A percentile compares a stretch with the other conserved stretches of the same genome.
These are phyloP conservation scores for Ditula angustiorana DNA, from an alignment of 2,888 invertebrate genomes.

Conservation along the genomic window DNA sequence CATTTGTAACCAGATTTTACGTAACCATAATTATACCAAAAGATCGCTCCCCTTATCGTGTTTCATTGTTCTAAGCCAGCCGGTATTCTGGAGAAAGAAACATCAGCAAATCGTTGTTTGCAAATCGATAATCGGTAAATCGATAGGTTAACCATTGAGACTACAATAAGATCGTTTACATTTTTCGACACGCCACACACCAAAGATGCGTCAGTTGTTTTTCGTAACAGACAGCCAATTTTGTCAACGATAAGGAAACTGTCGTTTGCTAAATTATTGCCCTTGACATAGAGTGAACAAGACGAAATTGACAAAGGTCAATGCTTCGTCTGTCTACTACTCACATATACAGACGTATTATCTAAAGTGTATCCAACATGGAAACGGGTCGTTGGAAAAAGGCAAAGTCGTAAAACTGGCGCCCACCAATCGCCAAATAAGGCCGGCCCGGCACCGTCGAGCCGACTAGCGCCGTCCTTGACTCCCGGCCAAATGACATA, in stretches of 20 bases:
- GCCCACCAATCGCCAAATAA: conserved; percentile 85
- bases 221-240: conserved; percentile 49
- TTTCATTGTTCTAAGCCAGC: no score
- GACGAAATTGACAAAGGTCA: conserved; percentile 63
- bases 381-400: conserved; percentile 79
- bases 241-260: conserved; percentile 52
- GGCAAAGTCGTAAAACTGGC: conserved; percentile 84
- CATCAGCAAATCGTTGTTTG: no score
- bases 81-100: no score
- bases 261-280: conserved; percentile 48
- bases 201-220: conserved; percentile 42
- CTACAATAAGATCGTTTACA: no score
- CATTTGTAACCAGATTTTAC: no score
- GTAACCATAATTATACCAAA: no score
- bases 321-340: conserved; percentile 62
- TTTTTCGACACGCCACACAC: no score
- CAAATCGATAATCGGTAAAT: no score
- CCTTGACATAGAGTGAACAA: conserved; percentile 61
- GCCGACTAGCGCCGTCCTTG: conserved; percentile 79
- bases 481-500: conserved; percentile 85
- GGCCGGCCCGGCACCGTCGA: conserved; percentile 77
- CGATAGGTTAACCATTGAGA: no score
- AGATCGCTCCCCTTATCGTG: no score
- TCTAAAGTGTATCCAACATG: conserved; percentile 72
- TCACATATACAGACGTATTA: conserved; percentile 67